A percentile compares a stretch with the other conserved stretches of the same genome.
Evolutionary conservation across 2,113 vertebrate species (phyloP).

Genomic region (Speoplatyrhinus poulsoni): DNA sequence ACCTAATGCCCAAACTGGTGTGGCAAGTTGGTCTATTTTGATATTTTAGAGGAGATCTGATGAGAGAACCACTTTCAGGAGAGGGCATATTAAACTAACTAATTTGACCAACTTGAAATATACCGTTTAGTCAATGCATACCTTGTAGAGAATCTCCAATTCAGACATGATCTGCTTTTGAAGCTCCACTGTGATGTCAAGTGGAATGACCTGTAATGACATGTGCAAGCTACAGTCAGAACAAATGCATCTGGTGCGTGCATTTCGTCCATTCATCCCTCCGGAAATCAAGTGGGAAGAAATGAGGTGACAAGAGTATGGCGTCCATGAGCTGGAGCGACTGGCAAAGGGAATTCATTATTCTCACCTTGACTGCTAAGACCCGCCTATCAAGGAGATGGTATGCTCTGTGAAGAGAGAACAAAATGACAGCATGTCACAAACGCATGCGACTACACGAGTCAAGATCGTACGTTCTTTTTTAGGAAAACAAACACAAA

Average conservation of each 20-base stretch:
- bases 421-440: background rate
- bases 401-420: slow-evolving; percentile 80
- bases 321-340: background rate
- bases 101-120: slow-evolving; percentile 4
- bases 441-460: too few relatives aligned
- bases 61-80: background rate
- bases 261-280: too few relatives aligned
- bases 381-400: slow-evolving; percentile 90
- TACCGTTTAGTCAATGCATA: slow-evolving; percentile 44
- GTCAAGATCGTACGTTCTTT: too few relatives aligned
- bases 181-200: slow-evolving; percentile 96
- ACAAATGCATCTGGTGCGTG: background rate
- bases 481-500: background rate
- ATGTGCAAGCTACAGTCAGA: slow-evolving; percentile 2
- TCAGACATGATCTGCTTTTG: slow-evolving; percentile 99
- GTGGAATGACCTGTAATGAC: slow-evolving; percentile 86
- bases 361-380: slow-evolving; percentile 91
- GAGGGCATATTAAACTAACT: background rate
- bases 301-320: background rate
- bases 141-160: slow-evolving; percentile 98
- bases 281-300: too few relatives aligned
- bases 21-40: background rate
- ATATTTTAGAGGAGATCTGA: slow-evolving; percentile 2
- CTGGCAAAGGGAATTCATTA: slow-evolving; percentile 3
- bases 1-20: too few relatives aligned